These are phyloP conservation scores for Harpagifer antarcticus DNA, from an alignment of 2,797 vertebrate species.

Conservation along the genomic window DNA sequence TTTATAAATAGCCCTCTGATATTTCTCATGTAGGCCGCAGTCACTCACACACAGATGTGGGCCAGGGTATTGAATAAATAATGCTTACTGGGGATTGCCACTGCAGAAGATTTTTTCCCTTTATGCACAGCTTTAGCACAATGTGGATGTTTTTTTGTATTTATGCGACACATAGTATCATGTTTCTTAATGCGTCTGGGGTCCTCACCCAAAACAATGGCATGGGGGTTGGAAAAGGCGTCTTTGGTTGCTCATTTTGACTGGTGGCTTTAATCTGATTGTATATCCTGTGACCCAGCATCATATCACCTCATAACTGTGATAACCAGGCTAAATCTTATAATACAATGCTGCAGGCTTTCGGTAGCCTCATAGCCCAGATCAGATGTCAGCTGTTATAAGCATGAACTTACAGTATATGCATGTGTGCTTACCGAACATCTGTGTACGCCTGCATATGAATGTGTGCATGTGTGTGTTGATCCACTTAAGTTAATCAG, in stretches of 20 bases:
- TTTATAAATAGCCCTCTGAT: slow-evolving; percentile 78
- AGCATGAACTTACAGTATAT: neutral
- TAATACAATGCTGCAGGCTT: slow-evolving; percentile 14
- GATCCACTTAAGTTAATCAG: slow-evolving; percentile 77
- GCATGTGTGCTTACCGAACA: slow-evolving; percentile 11
- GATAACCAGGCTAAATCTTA: slow-evolving; percentile 23
- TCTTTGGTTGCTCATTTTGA: slow-evolving; percentile 47
- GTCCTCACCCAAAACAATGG: slow-evolving; percentile 25
- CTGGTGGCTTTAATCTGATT: slow-evolving; percentile 48
- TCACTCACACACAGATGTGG: slow-evolving; percentile 71
- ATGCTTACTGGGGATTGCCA: slow-evolving; percentile 78
- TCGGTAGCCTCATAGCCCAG: neutral
- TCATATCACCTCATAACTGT: slow-evolving; percentile 30
- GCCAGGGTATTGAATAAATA: slow-evolving; percentile 82
- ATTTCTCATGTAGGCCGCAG: slow-evolving; percentile 76
- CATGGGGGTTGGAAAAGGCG: neutral
- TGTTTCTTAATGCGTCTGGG: slow-evolving; percentile 18
- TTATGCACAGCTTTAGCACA: slow-evolving; percentile 44
- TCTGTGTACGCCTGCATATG: slow-evolving; percentile 17
- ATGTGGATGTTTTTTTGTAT: slow-evolving; percentile 5
- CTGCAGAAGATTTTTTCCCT: slow-evolving; percentile 60
- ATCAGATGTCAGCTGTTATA: neutral
- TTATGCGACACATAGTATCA: slow-evolving; percentile 25
- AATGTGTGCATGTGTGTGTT: slow-evolving; percentile 8
- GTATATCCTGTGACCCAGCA: slow-evolving; percentile 12